Evolutionary conservation across 2,888 invertebrate genomes (phyloP), one percentile per base, ranked within the genome.

Genomic region (Neria commutata): DNA sequence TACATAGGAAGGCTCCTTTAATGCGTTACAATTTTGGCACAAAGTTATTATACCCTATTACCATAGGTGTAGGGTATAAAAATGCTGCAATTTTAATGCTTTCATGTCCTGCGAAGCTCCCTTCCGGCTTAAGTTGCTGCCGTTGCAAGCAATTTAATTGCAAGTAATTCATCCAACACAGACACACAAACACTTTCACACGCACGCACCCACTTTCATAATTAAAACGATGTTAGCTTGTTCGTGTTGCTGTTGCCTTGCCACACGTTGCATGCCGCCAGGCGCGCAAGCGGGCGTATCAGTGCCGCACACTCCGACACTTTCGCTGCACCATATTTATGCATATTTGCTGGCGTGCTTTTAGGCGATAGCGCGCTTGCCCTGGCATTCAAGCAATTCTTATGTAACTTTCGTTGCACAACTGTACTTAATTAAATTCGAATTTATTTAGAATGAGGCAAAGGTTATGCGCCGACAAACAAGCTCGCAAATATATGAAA

Each of bases 351-450:
- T 61, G 61, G 59, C 60, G 37, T 74, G 72, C 65, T 68, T 58
- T 66, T 61, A 60, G 64, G 63, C 66, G 74, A 72, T 74, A 74
- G 71, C 62, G 70, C 64, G 73, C 29, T 29, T 29, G 29, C 29
- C n/a, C n/a, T n/a, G n/a, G n/a, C n/a, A n/a, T n/a, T n/a, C n/a
- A n/a, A n/a, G n/a, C n/a, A n/a, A n/a, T n/a, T n/a, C n/a, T n/a
- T n/a, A n/a, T n/a, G n/a, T n/a, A n/a, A n/a, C n/a, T n/a, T n/a
- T n/a, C n/a, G n/a, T n/a, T n/a, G n/a, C n/a, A n/a, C n/a, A n/a
- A n/a, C n/a, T n/a, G n/a, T n/a, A n/a, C n/a, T n/a, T n/a, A n/a
- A n/a, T n/a, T n/a, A n/a, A n/a, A n/a, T n/a, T n/a, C n/a, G n/a
- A n/a, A n/a, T n/a, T n/a, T n/a, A n/a, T n/a, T n/a, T n/a, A n/a